These are phyloP conservation scores for Muricea muricata DNA, from an alignment of 92 coral and sea anemone species.

Conservation along the genomic window DNA sequence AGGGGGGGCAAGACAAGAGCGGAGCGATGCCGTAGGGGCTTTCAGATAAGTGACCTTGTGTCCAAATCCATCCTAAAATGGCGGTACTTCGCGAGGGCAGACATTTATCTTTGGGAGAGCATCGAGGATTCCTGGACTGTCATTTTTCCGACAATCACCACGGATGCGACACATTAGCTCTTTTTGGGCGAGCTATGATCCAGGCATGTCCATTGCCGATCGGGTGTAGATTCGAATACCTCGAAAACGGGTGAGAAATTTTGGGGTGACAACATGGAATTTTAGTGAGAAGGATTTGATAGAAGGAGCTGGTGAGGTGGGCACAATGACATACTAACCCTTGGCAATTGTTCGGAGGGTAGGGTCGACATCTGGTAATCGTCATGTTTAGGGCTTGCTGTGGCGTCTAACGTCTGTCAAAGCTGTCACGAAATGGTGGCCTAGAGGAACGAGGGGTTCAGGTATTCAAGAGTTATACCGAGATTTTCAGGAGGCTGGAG, in stretches of 20 bases:
- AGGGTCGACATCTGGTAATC: no score
- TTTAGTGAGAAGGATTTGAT: no score
- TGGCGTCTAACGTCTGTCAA: slow-evolving; percentile 53
- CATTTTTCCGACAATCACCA: slow-evolving; percentile 45
- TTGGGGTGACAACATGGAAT: no score
- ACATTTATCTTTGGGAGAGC: slow-evolving; percentile 35
- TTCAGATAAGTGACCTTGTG: neutral
- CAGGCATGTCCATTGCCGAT: no score
- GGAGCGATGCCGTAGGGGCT: neutral
- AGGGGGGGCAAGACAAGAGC: neutral
- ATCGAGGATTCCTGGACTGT: slow-evolving; percentile 34
- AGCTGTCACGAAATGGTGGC: slow-evolving; percentile 55
- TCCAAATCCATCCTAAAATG: slow-evolving; percentile 7
- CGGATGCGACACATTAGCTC: slow-evolving; percentile 53
- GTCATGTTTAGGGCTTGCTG: no score
- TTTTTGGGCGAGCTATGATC: slow-evolving; percentile 58
- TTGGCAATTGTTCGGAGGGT: no score
- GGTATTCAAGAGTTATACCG: slow-evolving; percentile 32
- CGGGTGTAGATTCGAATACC: no score
- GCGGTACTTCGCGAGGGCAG: slow-evolving; percentile 49
- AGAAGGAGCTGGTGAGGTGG: no score
- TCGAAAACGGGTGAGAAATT: no score
- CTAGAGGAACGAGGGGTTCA: slow-evolving; percentile 54
- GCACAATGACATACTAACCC: no score
- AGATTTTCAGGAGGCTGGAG: slow-evolving; percentile 46